phyloP scores from a whole-genome alignment of 1,140 invertebrate genomes.

The Liolophura sinensis region DNA sequence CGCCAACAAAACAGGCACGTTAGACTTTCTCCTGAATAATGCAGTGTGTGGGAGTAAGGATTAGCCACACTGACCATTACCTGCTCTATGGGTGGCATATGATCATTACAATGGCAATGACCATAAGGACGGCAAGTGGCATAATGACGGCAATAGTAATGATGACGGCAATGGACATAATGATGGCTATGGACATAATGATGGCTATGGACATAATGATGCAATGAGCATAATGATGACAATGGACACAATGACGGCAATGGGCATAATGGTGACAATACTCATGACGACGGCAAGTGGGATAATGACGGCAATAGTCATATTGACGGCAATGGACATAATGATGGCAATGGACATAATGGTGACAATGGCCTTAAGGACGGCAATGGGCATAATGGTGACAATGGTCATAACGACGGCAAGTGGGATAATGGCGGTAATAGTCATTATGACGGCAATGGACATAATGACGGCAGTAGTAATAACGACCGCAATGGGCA shows the following conservation, averaged over 20 bases:
- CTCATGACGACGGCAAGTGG: constrained; percentile 12
- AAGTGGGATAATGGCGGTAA: not conserved
- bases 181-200: not conserved
- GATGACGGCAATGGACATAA: not conserved
- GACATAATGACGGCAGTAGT: constrained; percentile 1
- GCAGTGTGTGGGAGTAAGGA: too few relatives aligned
- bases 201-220: not conserved
- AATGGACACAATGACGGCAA: not conserved
- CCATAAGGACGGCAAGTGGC: not conserved
- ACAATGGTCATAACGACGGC: constrained; percentile 3
- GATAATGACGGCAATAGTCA: constrained; percentile 6
- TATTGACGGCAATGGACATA: not conserved
- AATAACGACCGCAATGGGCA: constrained; percentile 1
- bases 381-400: constrained; percentile 7
- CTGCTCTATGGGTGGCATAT: too few relatives aligned
- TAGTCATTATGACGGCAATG: constrained; percentile 2
- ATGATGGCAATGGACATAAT: constrained; percentile 6
- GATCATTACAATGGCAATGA: not conserved
- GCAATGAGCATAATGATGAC: not conserved
- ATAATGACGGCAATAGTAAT: constrained; percentile 2
- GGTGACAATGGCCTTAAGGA: not conserved
- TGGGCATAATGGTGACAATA: constrained; percentile 16
- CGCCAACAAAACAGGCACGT: too few relatives aligned
- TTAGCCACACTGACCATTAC: too few relatives aligned
- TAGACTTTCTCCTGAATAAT: too few relatives aligned